phyloP scores from a whole-genome alignment of 2,888 invertebrate species.

The Coelopa pilipes region DNA sequence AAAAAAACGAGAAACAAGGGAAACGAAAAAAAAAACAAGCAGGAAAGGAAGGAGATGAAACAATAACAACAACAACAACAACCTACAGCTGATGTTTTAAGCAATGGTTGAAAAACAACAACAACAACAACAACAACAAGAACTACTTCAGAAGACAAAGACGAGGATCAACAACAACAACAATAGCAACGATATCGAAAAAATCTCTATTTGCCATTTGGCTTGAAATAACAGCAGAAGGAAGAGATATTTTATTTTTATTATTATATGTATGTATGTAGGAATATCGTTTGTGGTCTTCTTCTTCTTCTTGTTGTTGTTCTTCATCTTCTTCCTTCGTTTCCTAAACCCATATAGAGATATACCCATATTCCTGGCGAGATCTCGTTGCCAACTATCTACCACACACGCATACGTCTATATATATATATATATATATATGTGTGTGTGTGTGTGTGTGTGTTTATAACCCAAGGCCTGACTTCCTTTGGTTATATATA shows the following conservation, averaged over 20 bases:
- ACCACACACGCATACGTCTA: too few relatives aligned
- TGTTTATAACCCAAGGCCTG: too few relatives aligned
- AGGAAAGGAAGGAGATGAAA: slow-evolving; percentile 11
- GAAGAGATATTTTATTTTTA: not conserved
- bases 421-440: too few relatives aligned
- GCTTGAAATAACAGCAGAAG: slow-evolving; percentile 20
- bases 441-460: too few relatives aligned
- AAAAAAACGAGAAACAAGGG: not conserved
- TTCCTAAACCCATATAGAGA: not conserved
- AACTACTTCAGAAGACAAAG: not conserved
- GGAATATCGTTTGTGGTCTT: too few relatives aligned
- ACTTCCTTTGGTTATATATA: too few relatives aligned
- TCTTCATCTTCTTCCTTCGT: too few relatives aligned
- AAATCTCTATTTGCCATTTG: slow-evolving; percentile 26
- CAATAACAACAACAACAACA: not conserved
- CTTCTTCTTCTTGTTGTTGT: too few relatives aligned
- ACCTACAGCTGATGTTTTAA: not conserved
- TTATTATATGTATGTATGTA: too few relatives aligned
- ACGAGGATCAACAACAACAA: not conserved
- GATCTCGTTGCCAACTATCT: too few relatives aligned
- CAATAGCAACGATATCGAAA: not conserved
- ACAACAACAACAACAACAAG: not conserved
- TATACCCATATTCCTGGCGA: too few relatives aligned
- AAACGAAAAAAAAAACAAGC: not conserved
- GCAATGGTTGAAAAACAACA: not conserved